Evolutionary conservation across 1,140 invertebrate species (phyloP), one percentile per base, ranked within the genome.

Genomic region (Gonioctena quinquepunctata): DNA sequence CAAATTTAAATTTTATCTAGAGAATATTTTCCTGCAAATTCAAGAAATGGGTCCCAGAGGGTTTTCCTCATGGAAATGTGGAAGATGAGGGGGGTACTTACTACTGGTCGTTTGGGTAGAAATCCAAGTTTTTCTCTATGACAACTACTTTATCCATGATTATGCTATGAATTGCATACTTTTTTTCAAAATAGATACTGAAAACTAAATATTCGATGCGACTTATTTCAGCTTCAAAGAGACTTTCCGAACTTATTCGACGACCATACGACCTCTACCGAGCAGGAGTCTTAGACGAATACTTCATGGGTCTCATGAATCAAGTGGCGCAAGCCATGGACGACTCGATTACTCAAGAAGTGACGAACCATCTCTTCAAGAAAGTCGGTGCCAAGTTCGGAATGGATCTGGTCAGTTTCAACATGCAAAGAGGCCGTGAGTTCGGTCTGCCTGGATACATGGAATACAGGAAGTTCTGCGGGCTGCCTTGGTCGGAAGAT

Each of bases 271-370:
- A 96, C 82, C 83, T 97, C 48, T 97, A 96, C 83, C 88, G 94
- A 77, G 94, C 94, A 21, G 95, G 95, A 25, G 92, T 95, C 22
- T 84, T 96, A 2, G 95, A 97, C 78, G 93, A 96, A 83, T 97
- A 96, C 80, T 89, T 96, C 11, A 94, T 96, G 93, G 95, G 95
- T 33, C 82, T 97, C 33, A 93, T 95, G 90, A 97, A 97, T 82
- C 95, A 97, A 86, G 93, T 96, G 16, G 94, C 95, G 5, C 94
- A 96, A 84, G 94, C 95, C 76, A 96, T 96, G 93, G 95, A 97
- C 77, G 94, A 96, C 80, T 94, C 94, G 0, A 94, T 97, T 68
- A 96, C 95, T 0, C 93, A 95, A 85, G 94, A 96, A 85, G 94
- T 96, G 0, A 96, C 94, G 11, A 96, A 96, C 84, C 93, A 96